Evolutionary conservation across 2,113 vertebrate genomes (phyloP).

Genomic region (Neoarius graeffei): DNA sequence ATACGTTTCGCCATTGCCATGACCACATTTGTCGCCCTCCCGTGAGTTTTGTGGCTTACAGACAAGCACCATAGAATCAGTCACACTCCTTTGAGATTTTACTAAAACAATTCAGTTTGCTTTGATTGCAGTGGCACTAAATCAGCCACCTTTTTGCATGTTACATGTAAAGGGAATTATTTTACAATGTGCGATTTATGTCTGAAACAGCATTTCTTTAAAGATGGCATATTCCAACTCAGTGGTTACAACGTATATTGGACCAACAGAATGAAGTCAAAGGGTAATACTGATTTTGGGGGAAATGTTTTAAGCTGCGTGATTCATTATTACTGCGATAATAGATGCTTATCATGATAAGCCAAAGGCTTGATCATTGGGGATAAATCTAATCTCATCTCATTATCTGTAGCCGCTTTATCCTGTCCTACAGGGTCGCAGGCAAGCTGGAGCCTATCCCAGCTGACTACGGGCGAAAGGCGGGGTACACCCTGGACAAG

Average conservation of each 20-base stretch:
- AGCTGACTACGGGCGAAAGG: too few relatives aligned
- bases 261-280: slow-evolving; percentile 28
- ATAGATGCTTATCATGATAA: neutral
- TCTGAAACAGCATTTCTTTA: neutral
- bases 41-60: neutral
- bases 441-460: too few relatives aligned
- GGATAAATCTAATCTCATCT: too few relatives aligned
- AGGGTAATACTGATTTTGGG: neutral
- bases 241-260: neutral
- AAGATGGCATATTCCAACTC: neutral
- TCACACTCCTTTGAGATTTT: neutral
- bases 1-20: neutral
- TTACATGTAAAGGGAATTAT: neutral
- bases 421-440: too few relatives aligned
- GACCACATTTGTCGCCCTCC: neutral
- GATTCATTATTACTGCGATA: neutral
- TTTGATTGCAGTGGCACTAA: neutral
- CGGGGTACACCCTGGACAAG: too few relatives aligned
- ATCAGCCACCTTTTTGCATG: neutral
- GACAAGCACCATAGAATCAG: neutral
- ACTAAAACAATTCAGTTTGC: neutral
- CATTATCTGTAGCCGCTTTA: too few relatives aligned
- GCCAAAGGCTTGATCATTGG: too few relatives aligned
- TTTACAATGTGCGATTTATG: neutral
- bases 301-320: neutral